These are phyloP conservation scores for Lamprotornis superbus DNA, from an alignment of 2,113 vertebrate genomes.

Conservation along the genomic window DNA sequence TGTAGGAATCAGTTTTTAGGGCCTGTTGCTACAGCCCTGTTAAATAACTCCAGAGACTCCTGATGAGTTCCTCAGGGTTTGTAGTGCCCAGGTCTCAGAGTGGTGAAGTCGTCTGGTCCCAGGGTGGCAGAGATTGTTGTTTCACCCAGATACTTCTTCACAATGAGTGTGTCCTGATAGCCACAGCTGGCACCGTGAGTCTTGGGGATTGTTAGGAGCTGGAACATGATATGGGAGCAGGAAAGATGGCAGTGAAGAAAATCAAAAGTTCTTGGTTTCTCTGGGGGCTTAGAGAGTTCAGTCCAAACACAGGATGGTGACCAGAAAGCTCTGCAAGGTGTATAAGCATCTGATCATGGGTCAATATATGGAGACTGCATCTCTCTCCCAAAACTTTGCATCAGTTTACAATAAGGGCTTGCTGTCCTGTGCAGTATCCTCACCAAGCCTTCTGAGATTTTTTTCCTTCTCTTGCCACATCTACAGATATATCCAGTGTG, in stretches of 20 bases:
- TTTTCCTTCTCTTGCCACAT: not conserved
- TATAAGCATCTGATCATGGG: not conserved
- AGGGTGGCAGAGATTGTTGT: rapidly evolving
- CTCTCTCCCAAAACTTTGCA: not conserved
- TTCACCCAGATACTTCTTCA: not conserved
- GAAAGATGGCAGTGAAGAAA: not conserved
- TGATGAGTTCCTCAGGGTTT: not conserved
- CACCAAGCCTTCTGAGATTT: not conserved
- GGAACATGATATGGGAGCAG: rapidly evolving
- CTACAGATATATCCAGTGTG: not conserved
- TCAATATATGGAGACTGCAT: not conserved
- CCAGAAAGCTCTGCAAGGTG: not conserved
- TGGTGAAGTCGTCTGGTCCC: not conserved
- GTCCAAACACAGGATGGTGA: not conserved
- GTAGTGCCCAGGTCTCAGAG: not conserved
- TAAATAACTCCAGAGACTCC: not conserved
- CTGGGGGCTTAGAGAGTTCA: not conserved
- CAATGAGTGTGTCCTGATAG: not conserved
- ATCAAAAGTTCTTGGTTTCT: not conserved
- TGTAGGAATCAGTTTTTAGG: not conserved
- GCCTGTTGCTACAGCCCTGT: not conserved
- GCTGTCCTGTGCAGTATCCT: not conserved
- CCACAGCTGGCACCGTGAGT: not conserved
- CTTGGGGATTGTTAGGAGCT: not conserved
- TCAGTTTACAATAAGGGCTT: not conserved